Evolutionary conservation across 2,888 invertebrate species (phyloP), one percentile per base, ranked within the genome.

Genomic region (Sclerodermus sp.): DNA sequence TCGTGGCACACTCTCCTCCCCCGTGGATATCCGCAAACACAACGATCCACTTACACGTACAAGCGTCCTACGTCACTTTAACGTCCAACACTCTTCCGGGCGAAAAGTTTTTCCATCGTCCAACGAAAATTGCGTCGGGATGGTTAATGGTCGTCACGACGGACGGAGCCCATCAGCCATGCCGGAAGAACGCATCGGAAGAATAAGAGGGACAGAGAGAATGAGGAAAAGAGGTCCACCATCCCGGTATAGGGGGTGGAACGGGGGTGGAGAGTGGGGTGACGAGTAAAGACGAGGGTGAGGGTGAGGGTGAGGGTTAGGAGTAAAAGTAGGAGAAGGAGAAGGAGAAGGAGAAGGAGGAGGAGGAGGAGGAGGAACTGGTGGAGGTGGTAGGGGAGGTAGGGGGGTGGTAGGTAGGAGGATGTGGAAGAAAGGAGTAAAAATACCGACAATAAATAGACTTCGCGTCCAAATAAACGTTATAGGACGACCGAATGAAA

Each of bases 81-180:
- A 45, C 42, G 29, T 46, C 42, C 42, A 17, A 17, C 30, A 15
- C 38, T 40, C 18, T 42, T 31, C 30, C 34, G n/a, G 17, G 32
- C 39, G 57, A 48, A 60, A 65, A 65, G 57, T 67, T 67, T 64
- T 62, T 60, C 59, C 64, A 64, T 64, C 61, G 60, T 53, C 58
- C 50, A 50, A 45, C 51, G 61, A 60, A 64, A 67, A 64, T 65
- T 60, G 61, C 61, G 60, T 61, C 62, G 56, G 54, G 50, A 57
- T 57, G 55, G 53, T 60, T 60, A 60, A 60, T 60, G 57, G 57
- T 53, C 54, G 59, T 56, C 49, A 43, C 47, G 51, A 51, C 32
- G 57, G 41, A 23, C 50, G 41, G 53, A 50, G 29, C 48, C 56
- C 55, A 58, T 58, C 55, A 58, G 45, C 49, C 18, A 34, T 15